Percentiles rank a stretch among this genome's conserved stretches.
Conservation (phyloP, 2,888 invertebrate species). For the Creontiades dilutus region DNA sequence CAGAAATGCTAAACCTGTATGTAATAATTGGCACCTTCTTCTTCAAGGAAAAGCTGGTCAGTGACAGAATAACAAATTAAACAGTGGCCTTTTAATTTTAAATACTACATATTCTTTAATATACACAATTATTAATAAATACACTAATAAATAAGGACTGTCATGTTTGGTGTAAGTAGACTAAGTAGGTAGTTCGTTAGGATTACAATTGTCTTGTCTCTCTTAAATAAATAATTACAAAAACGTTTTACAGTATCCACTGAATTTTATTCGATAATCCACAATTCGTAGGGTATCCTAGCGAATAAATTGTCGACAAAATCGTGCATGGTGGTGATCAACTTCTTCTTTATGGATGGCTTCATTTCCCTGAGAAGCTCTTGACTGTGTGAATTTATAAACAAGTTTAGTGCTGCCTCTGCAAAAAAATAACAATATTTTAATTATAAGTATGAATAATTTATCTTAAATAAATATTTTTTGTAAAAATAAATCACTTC, state of each 20-base stretch:
- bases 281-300: conserved; percentile 88
- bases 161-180: not conserved
- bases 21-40: too few relatives aligned
- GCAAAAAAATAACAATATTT: conserved; percentile 77
- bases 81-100: not conserved
- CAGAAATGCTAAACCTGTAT: too few relatives aligned
- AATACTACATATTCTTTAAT: not conserved
- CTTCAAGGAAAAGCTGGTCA: too few relatives aligned
- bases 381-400: conserved; percentile 92
- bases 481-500: too few relatives aligned
- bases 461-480: too few relatives aligned
- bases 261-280: conserved; percentile 81
- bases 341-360: conserved; percentile 87
- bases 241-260: not conserved
- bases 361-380: conserved; percentile 93
- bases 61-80: too few relatives aligned
- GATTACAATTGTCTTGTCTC: conserved; percentile 2
- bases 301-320: conserved; percentile 88
- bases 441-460: too few relatives aligned
- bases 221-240: not conserved
- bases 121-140: not conserved
- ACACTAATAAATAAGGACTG: not conserved
- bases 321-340: conserved; percentile 86
- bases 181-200: not conserved
- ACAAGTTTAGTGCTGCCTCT: conserved; percentile 92